Conservation (phyloP, 2,797 vertebrate genomes). For the Sciurus vulgaris region DNA sequence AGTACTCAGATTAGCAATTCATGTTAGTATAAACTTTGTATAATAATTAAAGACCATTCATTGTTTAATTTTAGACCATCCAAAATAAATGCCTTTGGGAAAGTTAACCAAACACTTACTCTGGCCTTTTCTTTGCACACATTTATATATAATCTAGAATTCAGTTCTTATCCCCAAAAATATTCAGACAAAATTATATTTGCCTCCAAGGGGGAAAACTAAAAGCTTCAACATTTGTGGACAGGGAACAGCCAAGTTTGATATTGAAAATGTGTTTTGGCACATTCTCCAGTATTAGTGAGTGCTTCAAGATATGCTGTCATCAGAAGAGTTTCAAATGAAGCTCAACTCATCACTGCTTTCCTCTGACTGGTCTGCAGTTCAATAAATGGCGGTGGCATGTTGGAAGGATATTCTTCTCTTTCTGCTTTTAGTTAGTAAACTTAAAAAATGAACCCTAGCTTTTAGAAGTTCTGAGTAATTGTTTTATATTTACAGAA, state of each 20-base stretch:
- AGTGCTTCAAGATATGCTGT: not conserved
- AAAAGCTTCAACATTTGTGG: not conserved
- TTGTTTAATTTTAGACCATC: not conserved
- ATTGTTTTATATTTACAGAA: not conserved
- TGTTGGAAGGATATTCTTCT: not conserved
- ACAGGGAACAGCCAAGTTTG: not conserved
- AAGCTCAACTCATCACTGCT: not conserved
- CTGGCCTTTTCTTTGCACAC: not conserved
- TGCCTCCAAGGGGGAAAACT: not conserved
- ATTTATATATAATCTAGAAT: slow-evolving; percentile 31
- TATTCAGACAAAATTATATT: not conserved
- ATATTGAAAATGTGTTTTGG: not conserved
- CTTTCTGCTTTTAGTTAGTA: not conserved
- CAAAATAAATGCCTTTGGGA: slow-evolving; percentile 24
- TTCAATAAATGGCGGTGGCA: not conserved
- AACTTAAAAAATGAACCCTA: not conserved
- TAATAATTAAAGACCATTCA: not conserved
- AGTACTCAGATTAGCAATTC: not conserved
- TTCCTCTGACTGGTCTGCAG: not conserved
- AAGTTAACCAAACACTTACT: slow-evolving; percentile 43
- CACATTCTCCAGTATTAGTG: not conserved
- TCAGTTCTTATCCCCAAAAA: not conserved
- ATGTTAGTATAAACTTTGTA: not conserved
- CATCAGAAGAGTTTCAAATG: not conserved
- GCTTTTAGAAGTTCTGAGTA: not conserved